Conservation (phyloP, 2,113 vertebrate species). For the Pomatorhinus ruficollis region DNA sequence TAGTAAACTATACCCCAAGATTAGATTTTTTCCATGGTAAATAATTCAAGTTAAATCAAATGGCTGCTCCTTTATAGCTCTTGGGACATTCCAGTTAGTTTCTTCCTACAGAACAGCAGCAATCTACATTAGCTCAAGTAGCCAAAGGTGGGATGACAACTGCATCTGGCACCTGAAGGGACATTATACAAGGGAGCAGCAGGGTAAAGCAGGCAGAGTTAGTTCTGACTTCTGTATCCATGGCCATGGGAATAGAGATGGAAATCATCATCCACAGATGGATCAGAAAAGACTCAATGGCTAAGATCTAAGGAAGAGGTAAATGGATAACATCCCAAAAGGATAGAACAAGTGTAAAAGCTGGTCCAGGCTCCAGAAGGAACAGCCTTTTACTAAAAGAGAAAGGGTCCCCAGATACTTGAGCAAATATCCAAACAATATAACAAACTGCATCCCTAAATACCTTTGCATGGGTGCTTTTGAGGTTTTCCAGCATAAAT, state of each 20-base stretch:
- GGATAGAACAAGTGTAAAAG: not conserved
- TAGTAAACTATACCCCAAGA: not conserved
- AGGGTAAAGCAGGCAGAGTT: not conserved
- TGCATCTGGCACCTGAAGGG: not conserved
- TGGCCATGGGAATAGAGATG: not conserved
- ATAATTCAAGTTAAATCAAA: not conserved
- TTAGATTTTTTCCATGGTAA: not conserved
- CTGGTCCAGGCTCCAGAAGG: not conserved
- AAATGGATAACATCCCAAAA: not conserved
- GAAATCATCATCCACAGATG: not conserved
- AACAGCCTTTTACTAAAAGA: not conserved
- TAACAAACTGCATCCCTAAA: not conserved
- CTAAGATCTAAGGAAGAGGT: not conserved
- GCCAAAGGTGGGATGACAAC: not conserved
- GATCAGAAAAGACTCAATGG: not conserved
- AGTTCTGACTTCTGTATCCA: not conserved
- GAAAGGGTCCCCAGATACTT: not conserved
- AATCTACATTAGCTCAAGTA: not conserved
- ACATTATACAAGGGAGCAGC: not conserved
- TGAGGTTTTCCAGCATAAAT: not conserved
- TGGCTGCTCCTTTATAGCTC: not conserved
- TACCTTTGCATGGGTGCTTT: rapidly evolving
- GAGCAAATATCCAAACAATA: not conserved
- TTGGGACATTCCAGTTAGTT: not conserved
- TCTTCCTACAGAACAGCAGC: not conserved